Conservation (phyloP, 1,140 invertebrate species). For the Zeugodacus cucurbitae region DNA sequence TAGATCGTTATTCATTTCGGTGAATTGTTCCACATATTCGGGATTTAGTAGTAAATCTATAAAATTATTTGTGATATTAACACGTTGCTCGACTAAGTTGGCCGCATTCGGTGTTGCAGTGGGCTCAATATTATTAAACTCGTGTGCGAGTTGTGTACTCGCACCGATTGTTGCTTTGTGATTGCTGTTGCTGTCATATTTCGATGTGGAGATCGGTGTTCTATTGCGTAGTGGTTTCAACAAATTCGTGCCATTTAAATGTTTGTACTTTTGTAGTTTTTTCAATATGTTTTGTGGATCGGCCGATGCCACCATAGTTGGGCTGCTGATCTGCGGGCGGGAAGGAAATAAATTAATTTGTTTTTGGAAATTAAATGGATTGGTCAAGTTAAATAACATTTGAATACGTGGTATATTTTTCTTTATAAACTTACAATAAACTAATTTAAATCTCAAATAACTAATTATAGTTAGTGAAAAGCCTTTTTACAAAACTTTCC, state of each 20-base stretch:
- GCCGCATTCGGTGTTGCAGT: neutral
- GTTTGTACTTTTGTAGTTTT: conserved; percentile 26
- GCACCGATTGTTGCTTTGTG: neutral
- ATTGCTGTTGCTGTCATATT: neutral
- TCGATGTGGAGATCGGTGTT: neutral
- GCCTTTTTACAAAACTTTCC: too few species aligned
- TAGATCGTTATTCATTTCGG: conserved; percentile 34
- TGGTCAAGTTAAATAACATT: neutral
- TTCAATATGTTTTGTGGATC: neutral
- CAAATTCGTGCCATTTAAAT: conserved; percentile 17
- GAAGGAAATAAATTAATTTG: neutral
- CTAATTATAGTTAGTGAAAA: too few species aligned
- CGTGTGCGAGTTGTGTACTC: neutral
- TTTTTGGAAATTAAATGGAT: neutral
- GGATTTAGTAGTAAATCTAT: conserved; percentile 18
- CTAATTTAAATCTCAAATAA: too few species aligned
- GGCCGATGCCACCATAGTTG: neutral
- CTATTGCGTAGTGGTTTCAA: neutral
- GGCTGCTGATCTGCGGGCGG: neutral
- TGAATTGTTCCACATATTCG: conserved; percentile 24
- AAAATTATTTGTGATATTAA: conserved; percentile 17
- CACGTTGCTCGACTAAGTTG: neutral
- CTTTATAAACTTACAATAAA: too few species aligned
- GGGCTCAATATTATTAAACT: neutral
- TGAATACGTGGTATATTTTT: too few species aligned